Evolutionary conservation across 1,140 invertebrate species (phyloP).

Genomic region (Drosophila baimaii): DNA sequence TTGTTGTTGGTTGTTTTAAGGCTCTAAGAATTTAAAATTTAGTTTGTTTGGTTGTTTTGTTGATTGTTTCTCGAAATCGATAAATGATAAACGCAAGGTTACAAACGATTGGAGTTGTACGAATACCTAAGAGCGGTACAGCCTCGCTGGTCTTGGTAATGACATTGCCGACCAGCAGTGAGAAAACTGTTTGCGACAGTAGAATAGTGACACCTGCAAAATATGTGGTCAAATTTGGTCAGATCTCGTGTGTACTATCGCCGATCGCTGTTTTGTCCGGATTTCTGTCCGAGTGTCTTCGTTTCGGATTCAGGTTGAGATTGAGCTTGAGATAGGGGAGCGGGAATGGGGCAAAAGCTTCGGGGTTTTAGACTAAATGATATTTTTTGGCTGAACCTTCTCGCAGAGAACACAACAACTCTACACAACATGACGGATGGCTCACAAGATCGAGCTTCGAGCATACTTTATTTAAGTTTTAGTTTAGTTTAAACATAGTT

Average conservation of each 20-base stretch:
- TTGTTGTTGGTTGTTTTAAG: conserved; percentile 56
- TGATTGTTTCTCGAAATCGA: conserved; percentile 41
- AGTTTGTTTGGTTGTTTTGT: conserved; percentile 44
- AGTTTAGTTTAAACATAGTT: conserved; percentile 6
- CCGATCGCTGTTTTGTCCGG: conserved; percentile 9
- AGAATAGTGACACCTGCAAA: conserved; percentile 98
- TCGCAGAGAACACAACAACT: conserved; percentile 51
- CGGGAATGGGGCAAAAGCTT: conserved; percentile 17
- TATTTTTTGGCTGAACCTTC: conserved; percentile 83
- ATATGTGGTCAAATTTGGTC: conserved; percentile 67
- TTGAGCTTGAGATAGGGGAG: conserved; percentile 13
- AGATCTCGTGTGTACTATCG: conserved; percentile 29
- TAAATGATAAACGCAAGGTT: conserved; percentile 58
- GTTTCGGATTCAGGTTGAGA: conserved; percentile 9
- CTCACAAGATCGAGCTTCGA: conserved; percentile 13
- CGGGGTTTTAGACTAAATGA: conserved; percentile 63
- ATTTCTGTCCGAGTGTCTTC: conserved; percentile 31
- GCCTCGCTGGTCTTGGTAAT: conserved; percentile 99
- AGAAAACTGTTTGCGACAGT: conserved; percentile 99
- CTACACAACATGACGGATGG: conserved; percentile 9
- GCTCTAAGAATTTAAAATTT: conserved; percentile 53
- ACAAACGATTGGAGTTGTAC: conserved; percentile 41
- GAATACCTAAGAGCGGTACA: conserved; percentile 96
- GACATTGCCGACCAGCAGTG: conserved; percentile 97
- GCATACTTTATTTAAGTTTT: conserved; percentile 25